A percentile compares a stretch with the other conserved stretches of the same genome.
phyloP scores from a whole-genome alignment of 1,140 invertebrate species.

The Glossosoma conforme region DNA sequence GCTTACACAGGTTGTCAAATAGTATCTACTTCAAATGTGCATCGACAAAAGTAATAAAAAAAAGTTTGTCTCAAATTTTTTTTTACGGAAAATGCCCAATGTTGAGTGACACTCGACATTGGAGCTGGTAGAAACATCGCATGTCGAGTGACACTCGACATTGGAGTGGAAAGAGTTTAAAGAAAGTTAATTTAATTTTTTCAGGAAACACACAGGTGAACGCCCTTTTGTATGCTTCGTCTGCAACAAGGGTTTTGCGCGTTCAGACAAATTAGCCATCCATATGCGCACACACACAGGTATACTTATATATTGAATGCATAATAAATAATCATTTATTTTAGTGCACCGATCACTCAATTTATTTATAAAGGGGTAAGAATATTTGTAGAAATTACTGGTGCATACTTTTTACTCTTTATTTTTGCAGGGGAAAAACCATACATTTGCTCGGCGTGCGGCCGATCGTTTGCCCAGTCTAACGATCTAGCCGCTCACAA shows the following conservation, averaged over 20 bases:
- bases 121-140: too few species aligned
- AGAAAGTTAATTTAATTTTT: conserved; percentile 15
- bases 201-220: conserved; percentile 45
- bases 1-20: too few species aligned
- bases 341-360: not conserved
- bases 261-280: conserved; percentile 35
- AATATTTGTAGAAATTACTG: not conserved
- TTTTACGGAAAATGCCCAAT: too few species aligned
- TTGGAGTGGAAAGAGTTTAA: too few species aligned
- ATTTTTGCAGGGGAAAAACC: conserved; percentile 46
- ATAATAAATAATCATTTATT: not conserved
- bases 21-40: too few species aligned
- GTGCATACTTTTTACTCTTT: conserved; percentile 4
- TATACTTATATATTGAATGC: conserved; percentile 7
- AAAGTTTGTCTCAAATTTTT: too few species aligned
- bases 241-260: conserved; percentile 33
- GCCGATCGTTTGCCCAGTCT: conserved; percentile 43
- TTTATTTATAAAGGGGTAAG: not conserved
- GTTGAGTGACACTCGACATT: too few species aligned
- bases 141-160: too few species aligned
- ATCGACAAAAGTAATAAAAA: too few species aligned
- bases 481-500: conserved; percentile 44
- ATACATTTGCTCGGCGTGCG: conserved; percentile 44
- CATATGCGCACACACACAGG: conserved; percentile 39
- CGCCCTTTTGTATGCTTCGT: conserved; percentile 35